These are phyloP conservation scores for Platyrinchus mystaceus DNA, from an alignment of 2,797 vertebrate genomes.

Conservation along the genomic window DNA sequence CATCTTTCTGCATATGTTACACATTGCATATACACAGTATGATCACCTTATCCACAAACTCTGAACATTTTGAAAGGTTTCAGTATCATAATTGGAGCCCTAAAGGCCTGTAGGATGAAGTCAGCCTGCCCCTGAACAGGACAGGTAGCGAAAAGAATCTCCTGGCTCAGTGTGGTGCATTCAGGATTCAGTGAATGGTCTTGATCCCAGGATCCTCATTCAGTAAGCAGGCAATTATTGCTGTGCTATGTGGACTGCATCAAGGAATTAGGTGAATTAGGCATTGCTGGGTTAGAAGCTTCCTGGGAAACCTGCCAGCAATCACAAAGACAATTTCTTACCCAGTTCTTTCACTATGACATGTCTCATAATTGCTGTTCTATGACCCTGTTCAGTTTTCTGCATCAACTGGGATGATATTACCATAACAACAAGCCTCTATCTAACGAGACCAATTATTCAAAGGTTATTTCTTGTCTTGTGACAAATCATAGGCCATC, in stretches of 20 bases:
- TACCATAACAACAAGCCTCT: background rate
- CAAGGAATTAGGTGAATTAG: background rate
- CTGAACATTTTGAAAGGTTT: background rate
- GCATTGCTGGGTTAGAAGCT: background rate
- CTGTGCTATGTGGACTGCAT: background rate
- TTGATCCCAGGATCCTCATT: background rate
- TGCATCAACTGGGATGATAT: background rate
- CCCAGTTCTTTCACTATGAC: background rate
- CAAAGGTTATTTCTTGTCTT: background rate
- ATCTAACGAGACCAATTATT: background rate
- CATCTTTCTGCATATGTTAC: background rate
- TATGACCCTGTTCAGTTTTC: background rate
- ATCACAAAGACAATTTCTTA: background rate
- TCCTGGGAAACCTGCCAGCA: conserved; percentile 23
- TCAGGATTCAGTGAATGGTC: background rate
- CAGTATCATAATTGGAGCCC: background rate
- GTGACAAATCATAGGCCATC: background rate
- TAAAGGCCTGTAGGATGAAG: background rate
- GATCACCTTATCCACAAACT: background rate
- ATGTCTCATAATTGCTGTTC: background rate
- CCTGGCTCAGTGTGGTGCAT: background rate
- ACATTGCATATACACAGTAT: background rate
- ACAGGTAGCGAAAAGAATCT: background rate
- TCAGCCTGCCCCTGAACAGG: background rate
- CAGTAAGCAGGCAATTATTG: background rate